Evolutionary conservation across 1,140 invertebrate genomes (phyloP), one percentile per base, ranked within the genome.

Genomic region (Ptiloglossa arizonensis): DNA sequence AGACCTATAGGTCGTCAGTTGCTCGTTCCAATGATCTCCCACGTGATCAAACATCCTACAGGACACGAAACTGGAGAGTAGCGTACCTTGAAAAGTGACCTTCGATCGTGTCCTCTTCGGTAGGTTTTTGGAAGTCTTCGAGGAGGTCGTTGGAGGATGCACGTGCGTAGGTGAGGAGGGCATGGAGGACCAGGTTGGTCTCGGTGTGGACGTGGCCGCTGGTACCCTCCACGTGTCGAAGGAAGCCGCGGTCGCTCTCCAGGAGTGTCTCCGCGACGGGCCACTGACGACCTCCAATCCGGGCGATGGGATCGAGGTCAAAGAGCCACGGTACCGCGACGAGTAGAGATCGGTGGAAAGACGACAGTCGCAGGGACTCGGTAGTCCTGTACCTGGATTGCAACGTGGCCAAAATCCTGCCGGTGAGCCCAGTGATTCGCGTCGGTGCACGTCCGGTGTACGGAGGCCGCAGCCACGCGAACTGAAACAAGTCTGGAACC

Each of bases 51-150:
- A n/a, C n/a, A n/a, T n/a, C n/a, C n/a, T n/a, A n/a, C n/a, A n/a
- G n/a, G n/a, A n/a, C n/a, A n/a, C n/a, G n/a, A n/a, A n/a, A n/a
- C n/a, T n/a, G n/a, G n/a, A 57, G 4, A 29, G 27, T 5, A 11
- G n/a, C 68, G 66, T 74, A 94, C 93, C 93, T 92, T 93, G 90
- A 63, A 94, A 94, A 1, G 93, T 94, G 54, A 94, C 93, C 83
- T 93, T 93, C n/a, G 92, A 91, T 11, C 90, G 88, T 24, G 90
- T 90, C 69, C 88, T 87, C 73, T 90, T 92, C 15, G 88, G 88
- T 32, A 83, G 68, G 64, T 86, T 89, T 56, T 90, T 92, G 5
- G 83, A 82, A 27, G 84, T 81, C 56, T 83, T 87, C 11, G 86
- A 72, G 0, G 81, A 67, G 0, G 81, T 81, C 11, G 82, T 52